Evolutionary conservation across 2,113 vertebrate genomes (phyloP).

Genomic region (Lynx canadensis): DNA sequence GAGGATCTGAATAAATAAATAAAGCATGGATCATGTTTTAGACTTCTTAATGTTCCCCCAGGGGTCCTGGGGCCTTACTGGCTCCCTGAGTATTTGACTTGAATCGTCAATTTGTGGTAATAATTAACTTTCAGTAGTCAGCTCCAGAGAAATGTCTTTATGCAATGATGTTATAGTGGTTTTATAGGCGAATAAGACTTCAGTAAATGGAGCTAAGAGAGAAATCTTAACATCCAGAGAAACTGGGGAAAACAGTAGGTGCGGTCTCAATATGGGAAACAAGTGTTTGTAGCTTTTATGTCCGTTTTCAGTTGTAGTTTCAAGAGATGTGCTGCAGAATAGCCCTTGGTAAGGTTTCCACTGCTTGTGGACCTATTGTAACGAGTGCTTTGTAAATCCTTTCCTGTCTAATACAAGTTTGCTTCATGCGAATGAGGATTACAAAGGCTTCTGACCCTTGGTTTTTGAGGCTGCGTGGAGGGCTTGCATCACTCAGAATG

Average conservation of each 20-base stretch:
- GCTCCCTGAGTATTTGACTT: conserved; percentile 51
- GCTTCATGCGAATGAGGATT: conserved; percentile 59
- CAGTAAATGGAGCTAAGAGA: conserved; percentile 40
- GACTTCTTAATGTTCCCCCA: conserved; percentile 14
- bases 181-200: conserved; percentile 59
- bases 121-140: conserved; percentile 64
- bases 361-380: not conserved
- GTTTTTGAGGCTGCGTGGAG: conserved; percentile 58
- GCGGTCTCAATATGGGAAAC: conserved; percentile 1
- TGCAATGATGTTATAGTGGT: conserved; percentile 50
- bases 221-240: conserved; percentile 40
- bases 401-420: not conserved
- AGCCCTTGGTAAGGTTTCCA: not conserved
- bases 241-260: conserved; percentile 8
- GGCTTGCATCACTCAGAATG: conserved; percentile 53
- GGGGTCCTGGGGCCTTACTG: not conserved
- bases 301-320: not conserved
- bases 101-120: conserved; percentile 53
- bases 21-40: not conserved
- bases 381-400: not conserved
- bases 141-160: conserved; percentile 44
- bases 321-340: not conserved
- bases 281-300: conserved; percentile 17
- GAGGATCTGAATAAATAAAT: not conserved
- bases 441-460: conserved; percentile 56